Evolutionary conservation across 2,888 invertebrate genomes (phyloP).

Genomic region (Trissolcus japonicus): DNA sequence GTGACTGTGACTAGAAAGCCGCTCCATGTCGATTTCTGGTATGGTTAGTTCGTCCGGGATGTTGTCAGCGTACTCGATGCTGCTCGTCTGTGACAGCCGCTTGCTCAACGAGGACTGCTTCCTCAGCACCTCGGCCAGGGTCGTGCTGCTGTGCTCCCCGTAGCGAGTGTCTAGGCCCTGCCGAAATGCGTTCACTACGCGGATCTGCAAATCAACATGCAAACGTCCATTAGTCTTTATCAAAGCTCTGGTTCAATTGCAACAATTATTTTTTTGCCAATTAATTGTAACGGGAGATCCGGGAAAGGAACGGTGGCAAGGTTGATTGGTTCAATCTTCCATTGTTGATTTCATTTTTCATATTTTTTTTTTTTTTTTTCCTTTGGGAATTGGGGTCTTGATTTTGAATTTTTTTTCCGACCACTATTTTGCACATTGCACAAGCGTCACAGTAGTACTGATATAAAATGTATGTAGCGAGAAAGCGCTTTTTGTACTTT

Average conservation of each 20-base stretch:
- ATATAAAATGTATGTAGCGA: no score
- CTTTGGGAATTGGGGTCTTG: background rate
- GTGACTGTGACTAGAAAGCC: constrained; percentile 94
- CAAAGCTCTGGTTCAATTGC: background rate
- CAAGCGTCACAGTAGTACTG: no score
- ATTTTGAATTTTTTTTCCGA: background rate
- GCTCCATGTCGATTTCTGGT: constrained; percentile 94
- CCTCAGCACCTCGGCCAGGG: constrained; percentile 94
- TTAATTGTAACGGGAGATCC: background rate
- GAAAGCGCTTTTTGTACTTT: no score
- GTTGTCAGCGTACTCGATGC: constrained; percentile 94
- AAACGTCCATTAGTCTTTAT: background rate
- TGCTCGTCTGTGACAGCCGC: constrained; percentile 93
- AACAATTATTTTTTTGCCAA: background rate
- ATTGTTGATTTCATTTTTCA: background rate
- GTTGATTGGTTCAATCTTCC: constrained; percentile 40
- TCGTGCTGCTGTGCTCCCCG: constrained; percentile 92
- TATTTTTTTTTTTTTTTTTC: background rate
- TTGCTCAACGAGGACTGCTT: constrained; percentile 95
- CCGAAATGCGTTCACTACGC: constrained; percentile 99
- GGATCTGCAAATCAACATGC: constrained; percentile 87
- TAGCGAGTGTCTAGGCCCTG: constrained; percentile 87
- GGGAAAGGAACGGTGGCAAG: background rate
- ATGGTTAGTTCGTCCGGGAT: constrained; percentile 92
- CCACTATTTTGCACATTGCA: background rate